A percentile compares a stretch with the other conserved stretches of the same genome.
Evolutionary conservation across 2,797 vertebrate species (phyloP).

Genomic region (Tarsius wallacei): DNA sequence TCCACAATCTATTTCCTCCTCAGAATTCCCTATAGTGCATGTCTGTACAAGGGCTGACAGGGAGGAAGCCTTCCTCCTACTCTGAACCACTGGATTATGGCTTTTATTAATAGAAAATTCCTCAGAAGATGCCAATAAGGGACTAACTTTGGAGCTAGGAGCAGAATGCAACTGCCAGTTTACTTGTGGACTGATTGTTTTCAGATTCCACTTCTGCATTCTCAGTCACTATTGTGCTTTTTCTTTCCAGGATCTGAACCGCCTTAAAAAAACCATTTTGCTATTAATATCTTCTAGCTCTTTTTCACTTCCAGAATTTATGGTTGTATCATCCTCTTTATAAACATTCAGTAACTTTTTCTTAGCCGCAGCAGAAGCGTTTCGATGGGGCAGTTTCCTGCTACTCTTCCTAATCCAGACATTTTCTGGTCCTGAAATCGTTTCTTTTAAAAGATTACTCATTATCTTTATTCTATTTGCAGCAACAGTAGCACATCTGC

Average conservation of each 20-base stretch:
- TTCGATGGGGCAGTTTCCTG: conserved; percentile 83
- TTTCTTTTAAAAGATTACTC: conserved; percentile 91
- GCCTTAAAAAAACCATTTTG: conserved; percentile 36
- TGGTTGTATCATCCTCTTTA: conserved; percentile 79
- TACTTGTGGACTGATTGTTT: neutral
- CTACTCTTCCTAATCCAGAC: conserved; percentile 82
- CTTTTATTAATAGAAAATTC: conserved; percentile 58
- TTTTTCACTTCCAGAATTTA: conserved; percentile 80
- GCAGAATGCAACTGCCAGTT: neutral
- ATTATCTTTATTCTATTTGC: conserved; percentile 94
- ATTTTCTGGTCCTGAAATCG: conserved; percentile 85
- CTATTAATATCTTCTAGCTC: conserved; percentile 60
- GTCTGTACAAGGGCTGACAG: neutral
- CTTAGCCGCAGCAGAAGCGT: conserved; percentile 83
- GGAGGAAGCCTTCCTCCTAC: neutral
- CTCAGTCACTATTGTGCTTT: conserved; percentile 68
- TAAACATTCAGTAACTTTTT: conserved; percentile 76
- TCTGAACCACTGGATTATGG: conserved; percentile 23
- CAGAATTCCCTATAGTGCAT: neutral
- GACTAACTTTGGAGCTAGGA: neutral
- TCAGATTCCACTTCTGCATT: conserved; percentile 30
- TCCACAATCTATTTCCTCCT: conserved; percentile 27
- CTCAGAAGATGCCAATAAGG: conserved; percentile 35
- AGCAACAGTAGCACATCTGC: conserved; percentile 93
- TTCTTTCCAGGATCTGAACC: conserved; percentile 72